Evolutionary conservation across 2,888 invertebrate genomes (phyloP).

Genomic region (Bruchidius siliquastri): DNA sequence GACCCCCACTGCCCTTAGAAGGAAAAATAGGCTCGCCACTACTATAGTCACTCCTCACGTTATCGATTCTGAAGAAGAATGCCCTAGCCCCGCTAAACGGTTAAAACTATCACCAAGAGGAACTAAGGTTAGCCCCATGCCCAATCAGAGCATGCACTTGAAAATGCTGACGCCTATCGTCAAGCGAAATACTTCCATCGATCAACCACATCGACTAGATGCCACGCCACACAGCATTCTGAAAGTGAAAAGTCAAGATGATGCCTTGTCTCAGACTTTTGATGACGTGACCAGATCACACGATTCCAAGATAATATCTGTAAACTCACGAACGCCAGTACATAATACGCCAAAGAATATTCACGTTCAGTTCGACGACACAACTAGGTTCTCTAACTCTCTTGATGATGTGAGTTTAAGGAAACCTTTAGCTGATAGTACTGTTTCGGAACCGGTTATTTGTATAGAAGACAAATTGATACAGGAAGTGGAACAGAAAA

Average conservation of each 20-base stretch:
- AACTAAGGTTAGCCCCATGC: slow-evolving; percentile 15
- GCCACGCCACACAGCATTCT: slow-evolving; percentile 63
- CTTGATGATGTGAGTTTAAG: not conserved
- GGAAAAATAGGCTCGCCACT: slow-evolving; percentile 16
- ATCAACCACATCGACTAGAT: slow-evolving; percentile 7
- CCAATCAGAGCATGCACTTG: slow-evolving; percentile 22
- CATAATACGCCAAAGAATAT: not conserved
- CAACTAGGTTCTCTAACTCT: not conserved
- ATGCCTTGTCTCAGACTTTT: not conserved
- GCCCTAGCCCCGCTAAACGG: slow-evolving; percentile 26
- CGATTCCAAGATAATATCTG: not conserved
- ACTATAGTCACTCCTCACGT: slow-evolving; percentile 23
- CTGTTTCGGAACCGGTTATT: not conserved
- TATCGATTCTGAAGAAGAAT: slow-evolving; percentile 18
- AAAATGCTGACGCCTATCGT: slow-evolving; percentile 57
- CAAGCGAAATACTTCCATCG: slow-evolving; percentile 38
- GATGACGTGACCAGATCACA: not conserved
- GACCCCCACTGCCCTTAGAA: slow-evolving; percentile 49
- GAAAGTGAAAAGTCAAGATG: slow-evolving; percentile 47
- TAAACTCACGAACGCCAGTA: not conserved
- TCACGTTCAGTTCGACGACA: not conserved
- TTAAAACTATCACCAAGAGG: slow-evolving; percentile 31
- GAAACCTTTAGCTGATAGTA: not conserved
- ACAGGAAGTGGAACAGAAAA: not conserved
- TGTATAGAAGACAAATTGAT: not conserved